Base-by-base conservation (phyloP, 2,888 invertebrate species). In the Caradrina clavipalpis region DNA sequence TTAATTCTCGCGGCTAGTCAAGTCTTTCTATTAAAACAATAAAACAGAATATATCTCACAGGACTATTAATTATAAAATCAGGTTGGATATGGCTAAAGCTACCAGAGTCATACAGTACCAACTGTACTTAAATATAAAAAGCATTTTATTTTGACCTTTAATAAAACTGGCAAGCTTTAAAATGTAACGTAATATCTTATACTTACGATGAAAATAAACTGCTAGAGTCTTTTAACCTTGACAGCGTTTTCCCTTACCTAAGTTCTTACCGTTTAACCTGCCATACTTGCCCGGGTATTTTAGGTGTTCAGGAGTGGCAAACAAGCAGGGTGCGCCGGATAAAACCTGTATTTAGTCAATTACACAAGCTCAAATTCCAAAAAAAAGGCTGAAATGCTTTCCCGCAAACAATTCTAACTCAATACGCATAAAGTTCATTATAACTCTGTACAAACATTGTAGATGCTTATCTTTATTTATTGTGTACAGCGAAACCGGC, bases 291-390 rank as follows among this genome's bases (percentile, higher is more conserved):
- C 4, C 49, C 19, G 21, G 39, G 11, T 72, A 61, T 58, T 56
- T 51, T 49, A 60, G 63, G 35, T 17, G 22, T 56, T 56, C 21
- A 54, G 61, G 65, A 72, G 66, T 78, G 61, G 57, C 39, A 26
- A 45, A 57, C 7, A 49, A 49, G n/a, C 39, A 26, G 50, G 73
- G 73, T 4, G 78, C 22, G 61, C 54, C 58, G 39, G 45, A 10
- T 22, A 61, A 62, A 6, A 47, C 39, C 17, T 10, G 6, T 62
- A 59, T 45, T 42, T 45, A 78, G 19, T 55, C 50, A 72, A 71
- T 71, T 63, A 70, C 35, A 61, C 35, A 35, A 60, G 1, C 42
- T 63, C 31, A 39, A 59, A 42, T 54, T 21, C 49, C 17, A 13
- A 78, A 53, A 64, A 57, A 35, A 50, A 19, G 26, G 19, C 17